Evolutionary conservation across 2,797 vertebrate species (phyloP), one percentile per base, ranked within the genome.

Genomic region (Leptatherina wallacei): DNA sequence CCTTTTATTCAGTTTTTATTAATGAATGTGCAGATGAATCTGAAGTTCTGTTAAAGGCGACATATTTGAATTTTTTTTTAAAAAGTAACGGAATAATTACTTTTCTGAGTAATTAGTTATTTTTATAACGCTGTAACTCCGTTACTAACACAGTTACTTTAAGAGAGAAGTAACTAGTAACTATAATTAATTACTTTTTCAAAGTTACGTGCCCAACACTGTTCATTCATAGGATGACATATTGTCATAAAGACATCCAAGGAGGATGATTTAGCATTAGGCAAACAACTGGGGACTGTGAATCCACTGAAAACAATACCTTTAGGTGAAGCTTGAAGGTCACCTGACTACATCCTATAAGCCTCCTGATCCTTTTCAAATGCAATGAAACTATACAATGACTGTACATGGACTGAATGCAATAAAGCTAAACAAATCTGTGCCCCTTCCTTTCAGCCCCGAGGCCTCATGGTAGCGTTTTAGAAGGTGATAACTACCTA

Each of bases 401-500:
- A 80, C 78, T 73, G 83, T 35, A 65, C 64, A 63, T n/a, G n/a
- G 65, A 74, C 7, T 36, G 61, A 67, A 78, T 65, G 75, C 69
- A 81, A 85, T 89, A 73, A 85, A 78, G 81, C 65, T 59, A 81
- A 82, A 83, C 73, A 73, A 75, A 82, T 75, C 83, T 0, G 42
- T 38, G 71, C 20, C 80, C 75, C 33, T 56, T 66, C 52, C 66
- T 52, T 63, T 70, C 35, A 10, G 51, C 66, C 73, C 66, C 12
- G n/a, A 56, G 81, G 69, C 78, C 69, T 62, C 0, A 2, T 8
- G 65, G 62, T 62, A 75, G 81, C 76, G 78, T 77, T 35, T 27
- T 80, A 86, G 83, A 73, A 72, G 85, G 78, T 78, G 84, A 86
- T 92, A 85, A 86, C 24, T 52, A 80, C 65, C 76, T 32, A 80